These are phyloP conservation scores for Helicolenus hilgendorfi DNA, from an alignment of 2,797 vertebrate species.

Conservation along the genomic window DNA sequence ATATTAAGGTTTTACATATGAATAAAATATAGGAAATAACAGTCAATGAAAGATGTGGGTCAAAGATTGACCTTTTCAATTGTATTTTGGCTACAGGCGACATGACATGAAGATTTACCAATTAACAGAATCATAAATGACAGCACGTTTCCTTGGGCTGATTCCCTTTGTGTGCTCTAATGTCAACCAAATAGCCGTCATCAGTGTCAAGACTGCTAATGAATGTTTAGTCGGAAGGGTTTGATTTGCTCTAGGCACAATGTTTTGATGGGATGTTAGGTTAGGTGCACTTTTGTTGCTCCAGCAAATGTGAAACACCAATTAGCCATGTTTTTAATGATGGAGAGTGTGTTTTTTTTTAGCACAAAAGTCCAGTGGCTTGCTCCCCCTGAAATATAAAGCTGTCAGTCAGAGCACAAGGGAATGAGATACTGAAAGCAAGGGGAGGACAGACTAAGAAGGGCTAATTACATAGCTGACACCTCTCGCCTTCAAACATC, in stretches of 20 bases:
- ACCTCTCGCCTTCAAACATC: conserved; percentile 43
- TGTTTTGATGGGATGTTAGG: conserved; percentile 61
- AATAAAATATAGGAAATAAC: background rate
- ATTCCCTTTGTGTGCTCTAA: conserved; percentile 21
- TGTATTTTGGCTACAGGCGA: conserved; percentile 24
- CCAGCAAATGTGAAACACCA: conserved; percentile 57
- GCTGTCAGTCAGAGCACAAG: conserved; percentile 67
- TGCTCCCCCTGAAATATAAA: conserved; percentile 44
- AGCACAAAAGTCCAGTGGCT: conserved; percentile 37
- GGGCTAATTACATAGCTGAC: conserved; percentile 73
- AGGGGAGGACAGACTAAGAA: conserved; percentile 47
- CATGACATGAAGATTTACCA: conserved; percentile 44
- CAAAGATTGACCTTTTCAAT: conserved; percentile 53
- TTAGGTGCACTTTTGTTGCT: conserved; percentile 33
- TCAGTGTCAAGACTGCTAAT: conserved; percentile 68
- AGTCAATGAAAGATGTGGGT: conserved; percentile 26
- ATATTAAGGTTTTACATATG: background rate
- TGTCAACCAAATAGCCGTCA: conserved; percentile 63
- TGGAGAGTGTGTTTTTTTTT: conserved; percentile 11
- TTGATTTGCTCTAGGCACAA: conserved; percentile 53
- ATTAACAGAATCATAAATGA: conserved; percentile 66
- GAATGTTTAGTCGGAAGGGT: conserved; percentile 44
- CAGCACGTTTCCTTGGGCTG: conserved; percentile 50
- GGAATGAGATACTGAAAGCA: conserved; percentile 44
- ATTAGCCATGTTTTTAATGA: conserved; percentile 67